Base-by-base conservation (phyloP, 1,140 invertebrate genomes). In the Hycleus cichorii region DNA sequence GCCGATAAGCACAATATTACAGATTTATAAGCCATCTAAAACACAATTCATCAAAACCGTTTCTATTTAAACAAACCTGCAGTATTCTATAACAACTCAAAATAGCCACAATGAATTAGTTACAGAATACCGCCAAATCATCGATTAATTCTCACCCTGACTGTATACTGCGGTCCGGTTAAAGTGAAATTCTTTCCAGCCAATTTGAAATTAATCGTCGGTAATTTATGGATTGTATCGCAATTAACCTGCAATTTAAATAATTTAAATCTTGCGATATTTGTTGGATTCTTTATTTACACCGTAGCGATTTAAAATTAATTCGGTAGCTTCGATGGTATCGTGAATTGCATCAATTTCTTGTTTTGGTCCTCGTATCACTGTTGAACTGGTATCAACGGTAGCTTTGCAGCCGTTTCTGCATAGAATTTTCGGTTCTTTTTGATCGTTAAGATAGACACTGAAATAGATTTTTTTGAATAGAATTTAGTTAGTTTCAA, bases 381-480 rank as follows among this genome's bases (percentile, higher is more conserved):
- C 76, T 56, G 85, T 89, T 24, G 87, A 89, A 38, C 88, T 89
- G 24, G 89, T 91, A 71, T 94, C 91, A 50, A 88, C 85, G 67
- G 89, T 88, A n/a, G 87, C 88, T 64, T 81, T 67, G 64, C 85
- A 87, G 18, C 81, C 80, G 39, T 73, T 74, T 2, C 64, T 44
- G 64, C 82, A 83, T 60, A 81, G 77, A 5, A 64, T 50, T 12
- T 69, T 58, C 0, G 58, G 58, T 58, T 71, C 65, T 8, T 69
- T 67, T 39, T 3, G 6, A 25, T 40, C 40, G 24, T 12, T 32
- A 39, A 32, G 12, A 24, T 32, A 24, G 10, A n/a, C 40, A 26
- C 45, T 62, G 2, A 18, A 18, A 18, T 18, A 1, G 18, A 18
- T 18, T 18, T 18, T 18, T 18, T 18, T 18, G 18, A 18, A 18